Evolutionary conservation across 2,888 invertebrate species (phyloP), one percentile per base, ranked within the genome.

Genomic region (Cosmorhoe ocellata): DNA sequence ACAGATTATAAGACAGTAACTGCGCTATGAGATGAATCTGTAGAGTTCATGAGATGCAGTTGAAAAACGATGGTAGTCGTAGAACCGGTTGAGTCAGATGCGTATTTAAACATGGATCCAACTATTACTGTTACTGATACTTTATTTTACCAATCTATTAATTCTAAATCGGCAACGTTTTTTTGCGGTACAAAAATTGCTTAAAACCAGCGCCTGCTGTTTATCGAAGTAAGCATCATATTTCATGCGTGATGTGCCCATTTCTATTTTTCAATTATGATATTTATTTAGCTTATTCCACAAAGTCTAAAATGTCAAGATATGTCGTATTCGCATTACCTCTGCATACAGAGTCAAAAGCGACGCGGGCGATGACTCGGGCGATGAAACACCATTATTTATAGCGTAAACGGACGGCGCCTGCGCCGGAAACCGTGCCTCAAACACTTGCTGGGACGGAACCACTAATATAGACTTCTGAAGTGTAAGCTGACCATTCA

Each of bases 331-430:
- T 37, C 22, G 45, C 24, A 24, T 41, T 37, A 32, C 41, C 46
- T 24, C 28, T 42, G 33, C 43, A 32, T 41, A 52, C 22, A 42
- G 38, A 30, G 64, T 50, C 63, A 58, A 58, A 69, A 67, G 74
- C 69, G 13, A 71, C 63, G 70, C 81, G 89, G 84, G 68, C 89
- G 89, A 87, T 88, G 88, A 89, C 86, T 86, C 87, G 73, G 52
- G 64, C 79, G 80, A 75, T 86, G 88, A 85, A 83, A 82, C 86
- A 82, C 76, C 77, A 87, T 84, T 90, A 90, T 89, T 87, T 83
- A 89, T 90, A 90, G 88, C 79, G 73, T 69, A 44, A 40, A 44
- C 36, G 32, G 30, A 33, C 71, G 70, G 64, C 81, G 82, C 80
- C 78, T 85, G 85, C 88, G 87, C 88, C 89, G 89, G 89, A 89